Evolutionary conservation across 2,797 vertebrate genomes (phyloP).

Genomic region (Scyliorhinus canicula): DNA sequence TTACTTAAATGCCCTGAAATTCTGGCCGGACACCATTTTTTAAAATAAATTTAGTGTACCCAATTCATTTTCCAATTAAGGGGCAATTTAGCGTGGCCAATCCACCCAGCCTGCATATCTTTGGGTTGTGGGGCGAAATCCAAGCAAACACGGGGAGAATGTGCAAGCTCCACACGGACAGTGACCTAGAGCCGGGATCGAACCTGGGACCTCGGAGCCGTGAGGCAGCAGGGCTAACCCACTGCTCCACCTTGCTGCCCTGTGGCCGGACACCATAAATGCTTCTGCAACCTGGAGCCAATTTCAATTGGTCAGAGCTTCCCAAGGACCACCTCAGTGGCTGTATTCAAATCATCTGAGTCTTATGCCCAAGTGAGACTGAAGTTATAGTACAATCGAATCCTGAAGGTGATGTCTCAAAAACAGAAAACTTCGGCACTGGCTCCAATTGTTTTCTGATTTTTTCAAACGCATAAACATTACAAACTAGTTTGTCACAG

Average conservation of each 20-base stretch:
- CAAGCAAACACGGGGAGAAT: too few species aligned
- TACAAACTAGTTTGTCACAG: background rate
- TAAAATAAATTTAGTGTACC: too few species aligned
- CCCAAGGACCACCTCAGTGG: background rate
- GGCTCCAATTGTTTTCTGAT: background rate
- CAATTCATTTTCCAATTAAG: too few species aligned
- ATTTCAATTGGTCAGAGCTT: background rate
- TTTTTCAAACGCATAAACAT: background rate
- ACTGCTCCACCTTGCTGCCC: too few species aligned
- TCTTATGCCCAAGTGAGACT: background rate
- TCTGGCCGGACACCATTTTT: background rate
- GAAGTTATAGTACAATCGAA: background rate
- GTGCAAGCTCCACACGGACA: too few species aligned
- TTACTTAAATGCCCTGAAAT: background rate
- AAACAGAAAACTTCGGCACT: background rate
- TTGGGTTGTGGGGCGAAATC: too few species aligned
- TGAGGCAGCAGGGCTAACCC: too few species aligned
- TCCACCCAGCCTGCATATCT: too few species aligned
- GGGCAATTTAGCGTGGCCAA: too few species aligned
- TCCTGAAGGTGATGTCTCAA: background rate
- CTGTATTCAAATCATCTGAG: background rate
- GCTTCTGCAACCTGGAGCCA: background rate
- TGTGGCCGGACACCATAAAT: background rate
- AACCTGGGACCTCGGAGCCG: too few species aligned
- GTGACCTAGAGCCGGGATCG: too few species aligned